Percentiles rank a stretch among this genome's conserved stretches.
Evolutionary conservation across 1,140 invertebrate species (phyloP).

Genomic region (Tetranychus cinnabarinus): DNA sequence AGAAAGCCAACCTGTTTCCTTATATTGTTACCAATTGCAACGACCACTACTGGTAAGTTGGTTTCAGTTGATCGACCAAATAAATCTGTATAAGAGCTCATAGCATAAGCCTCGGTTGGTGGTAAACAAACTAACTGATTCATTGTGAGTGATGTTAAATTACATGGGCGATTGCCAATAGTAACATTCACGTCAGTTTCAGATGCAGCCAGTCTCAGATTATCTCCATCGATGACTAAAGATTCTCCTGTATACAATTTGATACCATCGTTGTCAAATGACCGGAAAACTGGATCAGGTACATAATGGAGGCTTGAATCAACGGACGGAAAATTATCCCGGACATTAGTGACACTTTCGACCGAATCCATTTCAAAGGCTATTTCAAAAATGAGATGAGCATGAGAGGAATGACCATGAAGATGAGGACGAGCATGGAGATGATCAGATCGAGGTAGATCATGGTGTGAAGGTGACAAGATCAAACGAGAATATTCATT

Average conservation of each 20-base stretch:
- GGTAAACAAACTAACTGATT: slow-evolving; percentile 72
- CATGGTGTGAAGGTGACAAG: background rate
- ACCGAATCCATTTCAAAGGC: slow-evolving; percentile 86
- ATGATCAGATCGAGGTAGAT: background rate
- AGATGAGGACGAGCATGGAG: background rate
- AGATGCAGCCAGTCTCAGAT: slow-evolving; percentile 67
- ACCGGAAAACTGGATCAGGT: slow-evolving; percentile 49
- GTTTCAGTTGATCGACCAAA: slow-evolving; percentile 29
- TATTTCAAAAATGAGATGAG: background rate
- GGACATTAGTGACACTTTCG: slow-evolving; percentile 52
- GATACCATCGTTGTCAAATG: slow-evolving; percentile 21
- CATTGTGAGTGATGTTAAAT: slow-evolving; percentile 69
- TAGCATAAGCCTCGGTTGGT: slow-evolving; percentile 33
- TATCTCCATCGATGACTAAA: slow-evolving; percentile 79
- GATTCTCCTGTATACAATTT: slow-evolving; percentile 84
- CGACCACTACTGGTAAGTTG: slow-evolving; percentile 11
- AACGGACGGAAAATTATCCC: slow-evolving; percentile 51
- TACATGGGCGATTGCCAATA: slow-evolving; percentile 62
- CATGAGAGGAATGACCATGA: background rate
- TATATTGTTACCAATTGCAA: slow-evolving; percentile 54
- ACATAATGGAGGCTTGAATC: slow-evolving; percentile 58
- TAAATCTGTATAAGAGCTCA: slow-evolving; percentile 66
- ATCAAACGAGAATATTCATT: background rate
- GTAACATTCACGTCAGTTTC: slow-evolving; percentile 72
- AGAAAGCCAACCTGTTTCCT: slow-evolving; percentile 60